These are phyloP conservation scores for Platichthys flesus DNA, from an alignment of 2,113 vertebrate species.

Conservation along the genomic window DNA sequence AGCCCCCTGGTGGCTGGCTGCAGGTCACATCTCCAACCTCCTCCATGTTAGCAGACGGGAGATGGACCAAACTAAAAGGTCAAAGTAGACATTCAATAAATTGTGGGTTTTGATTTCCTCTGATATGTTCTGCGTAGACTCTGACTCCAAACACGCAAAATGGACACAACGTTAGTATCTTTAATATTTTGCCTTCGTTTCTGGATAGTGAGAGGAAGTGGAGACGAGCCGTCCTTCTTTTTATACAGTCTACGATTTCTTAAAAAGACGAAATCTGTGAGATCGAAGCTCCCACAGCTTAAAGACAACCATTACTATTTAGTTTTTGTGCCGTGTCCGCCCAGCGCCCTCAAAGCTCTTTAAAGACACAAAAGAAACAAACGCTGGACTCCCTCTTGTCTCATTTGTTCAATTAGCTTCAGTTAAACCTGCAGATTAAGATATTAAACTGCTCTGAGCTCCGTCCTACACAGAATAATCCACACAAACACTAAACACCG, in stretches of 20 bases:
- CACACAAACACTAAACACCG: slow-evolving; percentile 2
- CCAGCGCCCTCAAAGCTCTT: neutral
- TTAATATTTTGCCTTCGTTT: no score
- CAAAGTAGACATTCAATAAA: no score
- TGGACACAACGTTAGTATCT: no score
- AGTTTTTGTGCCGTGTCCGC: neutral
- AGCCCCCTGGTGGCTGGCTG: no score
- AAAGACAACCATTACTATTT: no score
- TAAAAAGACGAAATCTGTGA: no score
- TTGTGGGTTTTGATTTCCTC: no score
- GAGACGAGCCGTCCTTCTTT: no score
- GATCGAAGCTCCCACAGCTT: neutral
- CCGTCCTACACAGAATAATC: slow-evolving; percentile 3
- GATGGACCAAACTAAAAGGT: neutral
- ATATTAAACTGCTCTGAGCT: neutral
- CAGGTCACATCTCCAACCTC: neutral
- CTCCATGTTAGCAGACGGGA: neutral
- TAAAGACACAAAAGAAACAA: neutral
- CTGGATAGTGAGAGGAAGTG: no score
- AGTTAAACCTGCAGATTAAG: neutral
- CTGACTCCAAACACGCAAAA: no score
- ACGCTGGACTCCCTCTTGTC: neutral
- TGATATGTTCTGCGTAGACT: no score
- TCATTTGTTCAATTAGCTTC: neutral
- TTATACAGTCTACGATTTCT: no score